Evolutionary conservation across 2,888 invertebrate genomes (phyloP), one percentile per base, ranked within the genome.

Genomic region (Nomada hirtipes): DNA sequence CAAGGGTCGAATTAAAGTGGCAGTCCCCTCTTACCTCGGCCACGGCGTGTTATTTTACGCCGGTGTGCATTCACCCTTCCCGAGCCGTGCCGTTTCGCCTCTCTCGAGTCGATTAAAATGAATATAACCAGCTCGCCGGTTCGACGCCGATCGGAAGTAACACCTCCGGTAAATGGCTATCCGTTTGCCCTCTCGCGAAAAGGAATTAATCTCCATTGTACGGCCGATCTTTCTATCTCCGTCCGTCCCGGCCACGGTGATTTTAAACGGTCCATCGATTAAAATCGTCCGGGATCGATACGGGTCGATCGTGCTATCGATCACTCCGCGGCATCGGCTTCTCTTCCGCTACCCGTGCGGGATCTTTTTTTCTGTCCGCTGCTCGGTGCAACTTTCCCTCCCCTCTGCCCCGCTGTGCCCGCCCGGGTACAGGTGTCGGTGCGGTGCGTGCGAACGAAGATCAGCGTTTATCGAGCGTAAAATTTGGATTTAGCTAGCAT

Each of bases 401-500:
- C 18, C 7, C 53, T 20, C 50, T 18, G 7, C 7, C 15, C 2
- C 20, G n/a, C n/a, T 4, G 0, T 15, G 10, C 18, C 26, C 4
- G n/a, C 2, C 26, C 44, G 4, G 67, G 53, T 67, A 60, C 65
- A 75, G 76, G 68, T 79, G 69, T 76, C 74, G 67, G 26, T 60
- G 68, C 67, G 71, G 65, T 47, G 26, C 70, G 52, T 79, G 79
- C 47, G 83, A 75, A 70, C 55, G 67, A 60, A 74, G 82, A 85
- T 79, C 76, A 60, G 29, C 78, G 79, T 78, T 86, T 84, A 84
- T 87, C 77, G 84, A 85, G 79, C 84, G 87, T 87, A 70, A 86
- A 86, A 87, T 87, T 86, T 79, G 69, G 72, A 77, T 78, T 80
- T 64, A 50, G 67, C 57, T 42, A 23, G 65, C 18, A 13, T 44